phyloP scores from a whole-genome alignment of 2,888 invertebrate genomes.

The Bombyx huttoni region DNA sequence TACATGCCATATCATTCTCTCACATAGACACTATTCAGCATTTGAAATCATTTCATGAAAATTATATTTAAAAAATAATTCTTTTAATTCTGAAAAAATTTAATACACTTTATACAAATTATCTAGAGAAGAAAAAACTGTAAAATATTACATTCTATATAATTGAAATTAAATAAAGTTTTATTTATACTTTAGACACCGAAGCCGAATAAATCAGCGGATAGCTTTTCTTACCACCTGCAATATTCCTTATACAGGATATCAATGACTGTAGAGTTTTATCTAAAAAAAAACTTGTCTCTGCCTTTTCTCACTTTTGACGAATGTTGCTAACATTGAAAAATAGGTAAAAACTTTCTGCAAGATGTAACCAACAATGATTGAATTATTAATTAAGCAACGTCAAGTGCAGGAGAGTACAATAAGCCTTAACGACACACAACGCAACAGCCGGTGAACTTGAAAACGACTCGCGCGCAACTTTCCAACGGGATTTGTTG shows the following conservation, averaged over 20 bases:
- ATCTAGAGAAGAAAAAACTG: no score
- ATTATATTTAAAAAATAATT: no score
- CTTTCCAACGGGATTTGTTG: conserved; percentile 61
- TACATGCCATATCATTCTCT: no score
- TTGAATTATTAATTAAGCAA: background rate
- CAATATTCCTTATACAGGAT: conserved; percentile 6
- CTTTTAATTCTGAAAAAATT: no score
- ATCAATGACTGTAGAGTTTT: no score
- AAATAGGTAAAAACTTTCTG: background rate
- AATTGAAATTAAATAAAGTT: no score
- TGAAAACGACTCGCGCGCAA: conserved; percentile 70
- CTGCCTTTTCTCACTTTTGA: background rate
- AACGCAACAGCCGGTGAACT: conserved; percentile 38
- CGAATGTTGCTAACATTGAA: background rate
- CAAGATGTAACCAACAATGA: background rate
- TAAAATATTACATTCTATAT: no score
- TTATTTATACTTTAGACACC: conserved; percentile 29
- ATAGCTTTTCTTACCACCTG: conserved; percentile 45
- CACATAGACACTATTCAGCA: no score
- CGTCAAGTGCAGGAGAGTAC: background rate
- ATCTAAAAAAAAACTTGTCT: background rate
- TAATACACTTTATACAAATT: no score
- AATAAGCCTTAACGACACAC: conserved; percentile 7
- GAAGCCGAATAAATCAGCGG: conserved; percentile 27
- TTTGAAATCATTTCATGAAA: no score